These are phyloP conservation scores for Rhyacophila brunnea DNA, from an alignment of 1,140 invertebrate genomes.

Conservation along the genomic window DNA sequence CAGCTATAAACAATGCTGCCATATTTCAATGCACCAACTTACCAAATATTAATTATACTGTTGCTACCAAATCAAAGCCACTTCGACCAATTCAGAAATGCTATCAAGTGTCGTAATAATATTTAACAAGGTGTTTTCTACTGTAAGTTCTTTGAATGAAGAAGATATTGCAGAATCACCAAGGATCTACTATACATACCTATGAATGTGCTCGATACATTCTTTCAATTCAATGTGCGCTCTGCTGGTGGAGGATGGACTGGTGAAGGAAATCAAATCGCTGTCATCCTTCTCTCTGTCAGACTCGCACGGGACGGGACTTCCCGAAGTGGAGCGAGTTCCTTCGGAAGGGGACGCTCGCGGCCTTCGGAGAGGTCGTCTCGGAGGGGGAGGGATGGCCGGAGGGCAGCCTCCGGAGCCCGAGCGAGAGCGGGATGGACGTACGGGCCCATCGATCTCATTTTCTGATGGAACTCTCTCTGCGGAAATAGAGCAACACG, in stretches of 20 bases:
- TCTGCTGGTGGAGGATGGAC: slow-evolving; percentile 57
- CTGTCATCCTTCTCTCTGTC: slow-evolving; percentile 63
- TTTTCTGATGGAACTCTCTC: slow-evolving; percentile 19
- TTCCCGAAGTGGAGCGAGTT: slow-evolving; percentile 47
- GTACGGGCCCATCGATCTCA: slow-evolving; percentile 21
- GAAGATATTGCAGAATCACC: too few relatives aligned
- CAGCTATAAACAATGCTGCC: too few relatives aligned
- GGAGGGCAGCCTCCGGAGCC: slow-evolving; percentile 43
- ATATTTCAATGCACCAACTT: too few relatives aligned
- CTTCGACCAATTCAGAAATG: too few relatives aligned
- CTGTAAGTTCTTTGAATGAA: too few relatives aligned
- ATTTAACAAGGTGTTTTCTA: too few relatives aligned
- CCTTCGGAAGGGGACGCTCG: slow-evolving; percentile 35
- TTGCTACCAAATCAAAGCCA: too few relatives aligned
- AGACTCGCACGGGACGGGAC: slow-evolving; percentile 51
- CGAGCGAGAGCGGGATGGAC: slow-evolving; percentile 22
- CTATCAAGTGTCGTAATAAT: too few relatives aligned
- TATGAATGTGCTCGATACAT: slow-evolving; percentile 57
- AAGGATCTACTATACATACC: slow-evolving; percentile 37
- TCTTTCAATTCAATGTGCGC: slow-evolving; percentile 53
- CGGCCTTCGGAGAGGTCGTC: slow-evolving; percentile 50
- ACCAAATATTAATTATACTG: too few relatives aligned
- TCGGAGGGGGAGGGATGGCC: slow-evolving; percentile 50
- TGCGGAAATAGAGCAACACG: too few relatives aligned
- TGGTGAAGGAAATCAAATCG: slow-evolving; percentile 74